Percentiles rank a stretch among this genome's conserved stretches.
These are phyloP conservation scores for Diorhabda carinulata DNA, from an alignment of 1,140 invertebrate species.

Conservation along the genomic window DNA sequence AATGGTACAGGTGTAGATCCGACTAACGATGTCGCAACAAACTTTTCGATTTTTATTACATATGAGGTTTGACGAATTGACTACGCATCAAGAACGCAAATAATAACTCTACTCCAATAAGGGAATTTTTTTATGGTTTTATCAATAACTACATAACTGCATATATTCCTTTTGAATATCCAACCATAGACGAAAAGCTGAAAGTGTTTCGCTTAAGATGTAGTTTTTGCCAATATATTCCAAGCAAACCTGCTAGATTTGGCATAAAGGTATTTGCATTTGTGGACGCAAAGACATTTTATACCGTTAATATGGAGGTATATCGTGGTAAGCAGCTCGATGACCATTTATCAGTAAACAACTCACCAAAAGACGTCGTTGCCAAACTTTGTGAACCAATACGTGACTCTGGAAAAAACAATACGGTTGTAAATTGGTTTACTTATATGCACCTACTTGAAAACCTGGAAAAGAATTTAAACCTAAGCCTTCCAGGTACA, in stretches of 20 bases:
- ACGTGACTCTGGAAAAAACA: neutral
- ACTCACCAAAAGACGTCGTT: neutral
- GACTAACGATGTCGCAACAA: neutral
- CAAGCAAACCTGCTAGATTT: too few relatives aligned
- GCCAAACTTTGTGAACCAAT: neutral
- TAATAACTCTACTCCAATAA: slow-evolving; percentile 1
- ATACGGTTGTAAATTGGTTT: slow-evolving; percentile 9
- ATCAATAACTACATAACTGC: neutral
- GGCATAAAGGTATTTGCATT: too few relatives aligned
- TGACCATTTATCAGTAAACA: slow-evolving; percentile 9
- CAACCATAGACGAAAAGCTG: too few relatives aligned
- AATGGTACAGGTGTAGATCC: slow-evolving; percentile 1
- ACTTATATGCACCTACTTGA: slow-evolving; percentile 5
- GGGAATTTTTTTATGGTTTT: slow-evolving; percentile 3
- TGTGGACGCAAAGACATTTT: too few relatives aligned
- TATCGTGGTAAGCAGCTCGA: slow-evolving; percentile 7
- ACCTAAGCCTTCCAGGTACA: too few relatives aligned
- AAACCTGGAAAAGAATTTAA: neutral
- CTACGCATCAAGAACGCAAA: neutral
- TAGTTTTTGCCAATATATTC: neutral
- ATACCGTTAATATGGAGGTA: neutral
- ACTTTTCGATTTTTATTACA: slow-evolving; percentile 3
- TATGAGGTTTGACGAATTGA: slow-evolving; percentile 6
- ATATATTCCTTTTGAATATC: too few relatives aligned
- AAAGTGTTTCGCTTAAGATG: neutral